A percentile compares a stretch with the other conserved stretches of the same genome.
These are phyloP conservation scores for Chironex yamaguchii DNA, from an alignment of 30 jellyfish, hydroid and myxozoan species.

Conservation along the genomic window DNA sequence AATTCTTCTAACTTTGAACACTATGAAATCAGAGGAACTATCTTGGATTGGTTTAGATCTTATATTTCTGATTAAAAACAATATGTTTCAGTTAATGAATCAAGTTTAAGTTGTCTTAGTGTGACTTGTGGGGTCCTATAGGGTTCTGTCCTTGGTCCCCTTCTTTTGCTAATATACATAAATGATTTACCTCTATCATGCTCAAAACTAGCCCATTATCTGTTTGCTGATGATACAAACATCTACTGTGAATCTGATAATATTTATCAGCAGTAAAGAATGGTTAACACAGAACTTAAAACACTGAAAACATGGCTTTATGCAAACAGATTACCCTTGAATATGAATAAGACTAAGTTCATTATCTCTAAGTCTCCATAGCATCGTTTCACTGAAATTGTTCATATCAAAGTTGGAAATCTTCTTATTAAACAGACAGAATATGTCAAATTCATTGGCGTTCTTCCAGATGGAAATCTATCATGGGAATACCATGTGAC, in stretches of 20 bases:
- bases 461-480: slow-evolving; percentile 34
- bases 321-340: too few species aligned
- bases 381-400: neutral
- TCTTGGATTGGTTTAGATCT: slow-evolving; percentile 39
- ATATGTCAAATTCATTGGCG: slow-evolving; percentile 31
- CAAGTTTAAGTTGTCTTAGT: neutral
- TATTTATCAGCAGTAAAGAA: too few species aligned
- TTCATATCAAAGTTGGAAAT: slow-evolving; percentile 28
- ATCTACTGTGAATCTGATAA: too few species aligned
- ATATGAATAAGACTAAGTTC: too few species aligned
- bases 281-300: too few species aligned
- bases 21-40: slow-evolving; percentile 38
- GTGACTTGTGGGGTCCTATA: slow-evolving; percentile 29
- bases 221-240: too few species aligned
- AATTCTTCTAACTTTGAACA: slow-evolving; percentile 11
- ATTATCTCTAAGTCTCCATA: neutral
- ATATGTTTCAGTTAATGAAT: slow-evolving; percentile 29
- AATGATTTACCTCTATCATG: too few species aligned
- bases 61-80: slow-evolving; percentile 40
- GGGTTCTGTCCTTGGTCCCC: too few species aligned
- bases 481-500: too few species aligned
- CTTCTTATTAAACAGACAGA: slow-evolving; percentile 2
- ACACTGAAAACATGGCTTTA: too few species aligned
- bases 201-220: too few species aligned
- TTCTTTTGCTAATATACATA: too few species aligned